These are phyloP conservation scores for Pituophis catenifer DNA, from an alignment of 2,113 vertebrate species.

Conservation along the genomic window DNA sequence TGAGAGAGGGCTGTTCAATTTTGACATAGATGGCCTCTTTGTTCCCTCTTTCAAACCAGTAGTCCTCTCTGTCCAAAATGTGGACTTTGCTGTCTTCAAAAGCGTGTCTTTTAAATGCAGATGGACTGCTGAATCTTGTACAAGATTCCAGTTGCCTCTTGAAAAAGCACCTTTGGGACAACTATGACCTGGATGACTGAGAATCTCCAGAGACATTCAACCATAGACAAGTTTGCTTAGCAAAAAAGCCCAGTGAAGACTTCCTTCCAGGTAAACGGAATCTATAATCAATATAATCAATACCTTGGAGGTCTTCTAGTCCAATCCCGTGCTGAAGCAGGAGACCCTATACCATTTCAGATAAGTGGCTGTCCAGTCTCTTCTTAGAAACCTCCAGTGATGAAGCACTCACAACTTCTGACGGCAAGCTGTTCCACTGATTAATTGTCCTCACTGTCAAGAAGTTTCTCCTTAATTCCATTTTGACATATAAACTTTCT, in stretches of 20 bases:
- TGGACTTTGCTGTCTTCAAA: too few relatives aligned
- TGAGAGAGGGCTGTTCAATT: too few relatives aligned
- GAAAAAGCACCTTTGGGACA: too few relatives aligned
- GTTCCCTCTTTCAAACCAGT: too few relatives aligned
- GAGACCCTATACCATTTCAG: background rate
- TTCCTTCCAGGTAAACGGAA: background rate
- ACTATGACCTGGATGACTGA: too few relatives aligned
- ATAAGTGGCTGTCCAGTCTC: background rate
- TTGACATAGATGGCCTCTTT: too few relatives aligned
- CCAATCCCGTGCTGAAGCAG: background rate
- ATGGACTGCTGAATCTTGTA: too few relatives aligned
- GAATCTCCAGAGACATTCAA: too few relatives aligned
- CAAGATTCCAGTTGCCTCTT: too few relatives aligned
- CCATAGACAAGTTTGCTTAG: background rate
- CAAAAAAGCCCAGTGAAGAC: background rate
- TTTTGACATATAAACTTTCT: background rate
- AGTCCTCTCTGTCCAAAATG: too few relatives aligned
- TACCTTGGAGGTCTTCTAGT: background rate
- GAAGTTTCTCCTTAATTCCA: background rate
- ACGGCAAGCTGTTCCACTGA: background rate
- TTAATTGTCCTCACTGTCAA: background rate
- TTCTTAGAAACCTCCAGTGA: background rate
- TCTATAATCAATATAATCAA: background rate
- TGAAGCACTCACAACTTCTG: background rate
- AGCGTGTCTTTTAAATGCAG: too few relatives aligned